These are phyloP conservation scores for Acrobasis suavella DNA, from an alignment of 2,888 invertebrate species.

Conservation along the genomic window DNA sequence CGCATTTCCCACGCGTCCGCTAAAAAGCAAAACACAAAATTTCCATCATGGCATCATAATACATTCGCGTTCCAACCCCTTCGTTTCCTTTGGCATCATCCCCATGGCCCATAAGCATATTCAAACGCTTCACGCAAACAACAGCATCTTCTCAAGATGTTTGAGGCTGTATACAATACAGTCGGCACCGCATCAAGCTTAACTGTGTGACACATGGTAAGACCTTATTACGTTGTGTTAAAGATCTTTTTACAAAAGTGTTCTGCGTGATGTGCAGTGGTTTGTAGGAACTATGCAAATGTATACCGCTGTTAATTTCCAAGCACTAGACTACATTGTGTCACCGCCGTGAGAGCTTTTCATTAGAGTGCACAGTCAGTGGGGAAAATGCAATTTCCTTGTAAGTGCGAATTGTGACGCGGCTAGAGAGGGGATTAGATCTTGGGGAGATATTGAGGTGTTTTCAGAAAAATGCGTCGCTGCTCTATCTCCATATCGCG, in stretches of 20 bases:
- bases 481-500: not conserved
- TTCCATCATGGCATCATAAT: slow-evolving; percentile 14
- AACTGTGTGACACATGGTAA: not conserved
- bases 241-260: not conserved
- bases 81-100: slow-evolving; percentile 8
- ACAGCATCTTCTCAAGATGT: slow-evolving; percentile 7
- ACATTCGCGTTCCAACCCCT: slow-evolving; percentile 4
- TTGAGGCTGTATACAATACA: not conserved
- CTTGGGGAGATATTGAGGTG: slow-evolving; percentile 14
- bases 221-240: not conserved
- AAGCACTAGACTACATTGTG: slow-evolving; percentile 59
- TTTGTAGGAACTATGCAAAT: slow-evolving; percentile 38
- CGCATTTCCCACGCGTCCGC: slow-evolving; percentile 7
- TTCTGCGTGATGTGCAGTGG: not conserved
- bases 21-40: slow-evolving; percentile 12
- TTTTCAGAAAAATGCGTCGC: not conserved
- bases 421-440: slow-evolving; percentile 23
- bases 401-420: slow-evolving; percentile 46
- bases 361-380: slow-evolving; percentile 61
- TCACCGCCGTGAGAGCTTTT: slow-evolving; percentile 60
- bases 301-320: slow-evolving; percentile 54
- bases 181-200: not conserved
- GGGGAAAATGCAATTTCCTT: slow-evolving; percentile 65
- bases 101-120: slow-evolving; percentile 1
- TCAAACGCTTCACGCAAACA: slow-evolving; percentile 13